phyloP scores from a whole-genome alignment of 2,888 invertebrate species.

The Drosophila buzzatii region DNA sequence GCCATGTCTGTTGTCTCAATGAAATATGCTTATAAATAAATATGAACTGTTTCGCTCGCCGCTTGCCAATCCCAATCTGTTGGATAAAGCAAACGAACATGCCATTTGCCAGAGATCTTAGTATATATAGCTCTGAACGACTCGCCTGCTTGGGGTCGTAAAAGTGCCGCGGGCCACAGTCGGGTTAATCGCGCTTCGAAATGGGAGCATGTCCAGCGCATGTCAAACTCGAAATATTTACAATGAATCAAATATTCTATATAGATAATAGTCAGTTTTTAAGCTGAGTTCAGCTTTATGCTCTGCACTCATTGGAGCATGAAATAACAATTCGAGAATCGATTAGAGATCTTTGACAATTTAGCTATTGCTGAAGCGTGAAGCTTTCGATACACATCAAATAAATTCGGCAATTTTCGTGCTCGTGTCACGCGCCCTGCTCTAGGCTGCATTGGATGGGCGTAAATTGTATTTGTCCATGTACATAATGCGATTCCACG shows the following conservation, averaged over 20 bases:
- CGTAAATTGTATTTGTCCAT: slow-evolving; percentile 7
- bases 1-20: slow-evolving; percentile 47
- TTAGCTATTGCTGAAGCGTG: not conserved
- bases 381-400: not conserved
- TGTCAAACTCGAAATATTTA: not conserved
- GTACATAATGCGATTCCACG: slow-evolving; percentile 58
- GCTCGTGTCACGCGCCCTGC: slow-evolving; percentile 10
- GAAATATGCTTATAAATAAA: slow-evolving; percentile 48
- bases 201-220: not conserved
- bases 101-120: not conserved
- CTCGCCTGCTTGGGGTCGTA: slow-evolving; percentile 37
- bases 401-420: not conserved
- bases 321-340: not conserved
- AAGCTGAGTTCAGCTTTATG: not conserved
- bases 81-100: slow-evolving; percentile 3
- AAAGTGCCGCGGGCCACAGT: slow-evolving; percentile 50
- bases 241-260: not conserved
- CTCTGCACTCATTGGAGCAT: not conserved
- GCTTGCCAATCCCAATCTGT: slow-evolving; percentile 30
- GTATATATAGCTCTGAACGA: slow-evolving; percentile 7
- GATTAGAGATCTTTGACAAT: not conserved
- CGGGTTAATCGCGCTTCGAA: not conserved
- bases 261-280: not conserved
- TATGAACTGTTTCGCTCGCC: slow-evolving; percentile 26
- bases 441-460: slow-evolving; percentile 1